Percentiles rank a stretch among this genome's conserved stretches.
These are phyloP conservation scores for Scomber scombrus DNA, from an alignment of 2,113 vertebrate species.

Conservation along the genomic window DNA sequence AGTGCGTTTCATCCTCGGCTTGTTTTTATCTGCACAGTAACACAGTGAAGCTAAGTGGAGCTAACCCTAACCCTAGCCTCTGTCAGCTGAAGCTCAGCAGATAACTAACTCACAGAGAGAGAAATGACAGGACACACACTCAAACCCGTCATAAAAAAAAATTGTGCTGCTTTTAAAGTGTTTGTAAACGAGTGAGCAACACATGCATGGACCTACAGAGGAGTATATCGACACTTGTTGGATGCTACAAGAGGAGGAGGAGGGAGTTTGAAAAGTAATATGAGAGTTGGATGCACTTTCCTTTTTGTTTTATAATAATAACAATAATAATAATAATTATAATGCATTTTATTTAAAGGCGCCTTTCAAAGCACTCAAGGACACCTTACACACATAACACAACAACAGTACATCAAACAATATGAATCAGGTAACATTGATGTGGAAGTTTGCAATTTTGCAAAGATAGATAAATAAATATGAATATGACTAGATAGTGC, in stretches of 20 bases:
- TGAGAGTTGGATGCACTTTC: neutral
- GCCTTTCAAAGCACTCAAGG: too few relatives aligned
- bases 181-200: neutral
- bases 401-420: too few relatives aligned
- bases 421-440: too few relatives aligned
- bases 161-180: neutral
- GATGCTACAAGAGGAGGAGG: neutral
- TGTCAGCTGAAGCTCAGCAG: neutral
- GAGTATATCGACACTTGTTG: neutral
- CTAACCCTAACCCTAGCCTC: constrained; percentile 49
- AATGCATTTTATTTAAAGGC: too few relatives aligned
- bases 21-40: constrained; percentile 7
- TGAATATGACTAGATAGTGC: too few relatives aligned
- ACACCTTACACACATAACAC: too few relatives aligned
- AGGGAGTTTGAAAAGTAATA: neutral
- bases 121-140: neutral
- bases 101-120: neutral
- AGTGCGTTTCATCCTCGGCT: constrained; percentile 14
- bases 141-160: neutral
- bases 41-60: constrained; percentile 44
- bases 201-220: neutral
- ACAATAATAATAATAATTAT: too few relatives aligned
- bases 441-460: too few relatives aligned
- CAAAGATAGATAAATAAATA: too few relatives aligned
- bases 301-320: too few relatives aligned